These are phyloP conservation scores for Ophraella communa DNA, from an alignment of 2,888 invertebrate species.

Conservation along the genomic window DNA sequence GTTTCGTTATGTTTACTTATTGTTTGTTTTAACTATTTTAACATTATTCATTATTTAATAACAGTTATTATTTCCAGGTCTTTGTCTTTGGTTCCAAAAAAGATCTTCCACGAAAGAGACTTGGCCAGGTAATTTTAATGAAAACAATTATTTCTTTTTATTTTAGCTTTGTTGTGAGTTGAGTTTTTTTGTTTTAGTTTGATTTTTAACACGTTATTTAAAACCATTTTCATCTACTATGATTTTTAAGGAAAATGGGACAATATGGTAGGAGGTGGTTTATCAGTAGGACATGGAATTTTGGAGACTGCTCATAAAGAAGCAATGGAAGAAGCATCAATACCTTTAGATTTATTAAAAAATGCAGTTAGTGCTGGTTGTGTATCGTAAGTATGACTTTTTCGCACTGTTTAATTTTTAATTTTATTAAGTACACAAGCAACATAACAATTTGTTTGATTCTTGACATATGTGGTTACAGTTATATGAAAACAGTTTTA, in stretches of 20 bases:
- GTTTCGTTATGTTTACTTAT: too few species aligned
- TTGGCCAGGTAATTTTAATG: constrained; percentile 75
- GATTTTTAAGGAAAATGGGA: constrained; percentile 77
- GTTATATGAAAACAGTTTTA: too few species aligned
- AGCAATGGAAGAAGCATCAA: constrained; percentile 92
- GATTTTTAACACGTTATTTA: not conserved
- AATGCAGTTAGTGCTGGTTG: constrained; percentile 79
- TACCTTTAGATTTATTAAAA: constrained; percentile 78
- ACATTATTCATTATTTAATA: constrained; percentile 74
- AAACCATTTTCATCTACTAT: not conserved
- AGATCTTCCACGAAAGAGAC: constrained; percentile 91
- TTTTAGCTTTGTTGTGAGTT: not conserved
- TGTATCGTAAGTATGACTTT: constrained; percentile 70
- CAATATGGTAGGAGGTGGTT: constrained; percentile 93
- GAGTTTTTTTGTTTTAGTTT: not conserved
- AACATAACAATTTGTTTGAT: too few species aligned
- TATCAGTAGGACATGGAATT: constrained; percentile 87
- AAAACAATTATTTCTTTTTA: not conserved
- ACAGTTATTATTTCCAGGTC: constrained; percentile 36
- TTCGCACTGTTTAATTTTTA: constrained; percentile 42
- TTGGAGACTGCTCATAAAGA: constrained; percentile 92
- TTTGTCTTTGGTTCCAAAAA: constrained; percentile 92
- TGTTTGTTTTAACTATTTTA: too few species aligned
- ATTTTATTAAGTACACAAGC: too few species aligned
- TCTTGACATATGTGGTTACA: too few species aligned